phyloP scores from a whole-genome alignment of 2,113 vertebrate genomes.

The Eurypyga helias region DNA sequence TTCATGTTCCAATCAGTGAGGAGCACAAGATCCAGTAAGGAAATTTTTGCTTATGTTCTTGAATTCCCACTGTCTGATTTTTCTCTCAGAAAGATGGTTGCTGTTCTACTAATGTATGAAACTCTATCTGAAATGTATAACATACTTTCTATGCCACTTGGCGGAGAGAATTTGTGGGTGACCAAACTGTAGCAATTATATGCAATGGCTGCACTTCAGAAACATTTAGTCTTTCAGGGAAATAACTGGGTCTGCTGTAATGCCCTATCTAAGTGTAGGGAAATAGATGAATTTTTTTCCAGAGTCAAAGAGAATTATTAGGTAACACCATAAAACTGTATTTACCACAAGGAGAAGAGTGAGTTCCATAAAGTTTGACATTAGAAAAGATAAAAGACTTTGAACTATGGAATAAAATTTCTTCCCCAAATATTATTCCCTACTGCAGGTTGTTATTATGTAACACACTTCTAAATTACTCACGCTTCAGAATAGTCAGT shows the following conservation, averaged over 20 bases:
- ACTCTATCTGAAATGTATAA: background rate
- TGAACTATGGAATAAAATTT: background rate
- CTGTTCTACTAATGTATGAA: background rate
- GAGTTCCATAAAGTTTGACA: background rate
- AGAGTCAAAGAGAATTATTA: background rate
- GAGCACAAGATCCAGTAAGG: background rate
- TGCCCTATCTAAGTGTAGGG: background rate
- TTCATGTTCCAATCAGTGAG: background rate
- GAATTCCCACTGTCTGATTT: background rate
- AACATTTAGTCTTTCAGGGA: background rate
- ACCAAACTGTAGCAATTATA: background rate
- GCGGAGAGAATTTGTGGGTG: background rate
- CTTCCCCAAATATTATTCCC: background rate
- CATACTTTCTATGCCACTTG: background rate
- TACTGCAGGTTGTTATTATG: background rate
- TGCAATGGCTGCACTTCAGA: background rate
- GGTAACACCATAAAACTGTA: background rate
- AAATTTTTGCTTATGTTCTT: background rate
- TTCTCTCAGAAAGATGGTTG: background rate
- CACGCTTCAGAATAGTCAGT: background rate
- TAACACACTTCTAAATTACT: background rate
- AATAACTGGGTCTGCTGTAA: background rate
- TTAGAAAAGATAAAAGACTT: background rate
- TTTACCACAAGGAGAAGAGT: background rate
- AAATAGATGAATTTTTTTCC: background rate